Evolutionary conservation across 2,113 vertebrate species (phyloP).

Genomic region (Nymphicus hollandicus): DNA sequence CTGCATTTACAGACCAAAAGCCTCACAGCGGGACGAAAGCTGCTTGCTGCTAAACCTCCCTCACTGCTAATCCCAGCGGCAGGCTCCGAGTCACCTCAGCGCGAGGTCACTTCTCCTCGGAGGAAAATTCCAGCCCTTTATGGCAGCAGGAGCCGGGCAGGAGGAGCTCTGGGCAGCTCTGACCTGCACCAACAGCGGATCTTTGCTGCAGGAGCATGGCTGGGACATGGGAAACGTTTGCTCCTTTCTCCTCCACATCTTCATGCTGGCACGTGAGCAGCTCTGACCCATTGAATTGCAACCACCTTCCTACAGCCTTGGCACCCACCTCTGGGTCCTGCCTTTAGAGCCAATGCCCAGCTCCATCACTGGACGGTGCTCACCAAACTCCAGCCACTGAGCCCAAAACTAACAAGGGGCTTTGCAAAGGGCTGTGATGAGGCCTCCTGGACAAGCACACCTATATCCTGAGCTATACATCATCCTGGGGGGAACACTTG

Average conservation of each 20-base stretch:
- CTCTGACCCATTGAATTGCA: background rate
- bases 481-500: background rate
- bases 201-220: background rate
- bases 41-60: slow-evolving; percentile 16
- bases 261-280: rapidly evolving
- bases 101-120: slow-evolving; percentile 7
- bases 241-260: background rate
- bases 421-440: background rate
- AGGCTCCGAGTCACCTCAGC: slow-evolving; percentile 31
- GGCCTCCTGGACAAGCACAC: background rate
- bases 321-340: background rate
- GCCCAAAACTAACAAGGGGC: rapidly evolving
- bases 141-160: background rate
- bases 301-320: background rate
- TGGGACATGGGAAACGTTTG: background rate
- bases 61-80: background rate
- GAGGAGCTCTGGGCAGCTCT: background rate
- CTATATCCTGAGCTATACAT: background rate
- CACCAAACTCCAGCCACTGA: background rate
- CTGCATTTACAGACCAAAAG: background rate
- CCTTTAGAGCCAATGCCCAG: background rate
- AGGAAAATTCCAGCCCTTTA: slow-evolving; percentile 56
- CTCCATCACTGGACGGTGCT: background rate
- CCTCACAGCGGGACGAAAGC: slow-evolving; percentile 46
- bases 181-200: background rate